Conservation (phyloP, 2,888 invertebrate species). For the Asteroscopus sphinx region DNA sequence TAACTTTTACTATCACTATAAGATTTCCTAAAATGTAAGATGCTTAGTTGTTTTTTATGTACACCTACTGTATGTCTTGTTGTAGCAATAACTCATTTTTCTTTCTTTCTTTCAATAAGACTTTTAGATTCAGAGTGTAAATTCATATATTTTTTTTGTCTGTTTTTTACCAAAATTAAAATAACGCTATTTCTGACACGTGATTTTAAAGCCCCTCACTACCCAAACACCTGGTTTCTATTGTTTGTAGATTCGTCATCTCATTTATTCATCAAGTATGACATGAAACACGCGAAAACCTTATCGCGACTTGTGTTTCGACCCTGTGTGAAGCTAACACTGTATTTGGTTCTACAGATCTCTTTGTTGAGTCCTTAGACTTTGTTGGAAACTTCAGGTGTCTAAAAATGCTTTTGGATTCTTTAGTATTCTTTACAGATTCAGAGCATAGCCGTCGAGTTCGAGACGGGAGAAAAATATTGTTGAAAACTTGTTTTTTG, state of each 20-base stretch:
- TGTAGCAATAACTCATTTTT: no score
- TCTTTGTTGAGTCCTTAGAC: constrained; percentile 13
- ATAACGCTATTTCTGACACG: not conserved
- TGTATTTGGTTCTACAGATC: not conserved
- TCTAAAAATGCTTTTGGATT: not conserved
- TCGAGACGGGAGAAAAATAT: no score
- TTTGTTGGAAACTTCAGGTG: constrained; percentile 33
- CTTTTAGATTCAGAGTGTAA: no score
- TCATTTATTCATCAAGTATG: constrained; percentile 19
- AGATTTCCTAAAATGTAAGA: no score
- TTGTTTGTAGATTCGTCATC: constrained; percentile 33
- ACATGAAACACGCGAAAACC: constrained; percentile 26
- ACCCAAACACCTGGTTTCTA: constrained; percentile 22
- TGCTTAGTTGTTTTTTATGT: no score
- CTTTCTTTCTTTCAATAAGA: no score
- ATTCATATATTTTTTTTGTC: no score
- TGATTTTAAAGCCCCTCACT: constrained; percentile 8
- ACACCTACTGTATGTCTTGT: no score
- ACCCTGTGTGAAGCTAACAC: constrained; percentile 1
- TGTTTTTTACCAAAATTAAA: no score
- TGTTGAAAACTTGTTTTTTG: no score
- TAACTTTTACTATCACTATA: no score
- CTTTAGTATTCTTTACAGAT: not conserved
- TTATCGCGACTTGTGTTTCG: constrained; percentile 13
- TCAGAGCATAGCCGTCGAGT: not conserved